Conservation (phyloP, 1,140 invertebrate genomes). For the Aphaenogaster rudis region DNA sequence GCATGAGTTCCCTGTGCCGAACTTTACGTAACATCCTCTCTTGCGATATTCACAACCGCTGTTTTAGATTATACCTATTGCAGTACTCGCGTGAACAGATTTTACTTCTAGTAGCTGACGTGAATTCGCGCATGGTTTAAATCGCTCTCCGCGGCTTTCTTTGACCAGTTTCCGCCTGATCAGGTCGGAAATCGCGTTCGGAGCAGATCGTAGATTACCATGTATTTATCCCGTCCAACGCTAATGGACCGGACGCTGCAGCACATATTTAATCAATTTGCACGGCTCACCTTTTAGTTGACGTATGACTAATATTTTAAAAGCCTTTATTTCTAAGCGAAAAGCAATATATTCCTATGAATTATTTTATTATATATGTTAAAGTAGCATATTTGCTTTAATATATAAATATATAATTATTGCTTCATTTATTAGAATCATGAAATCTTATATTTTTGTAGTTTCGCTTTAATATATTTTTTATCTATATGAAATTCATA, state of each 20-base stretch:
- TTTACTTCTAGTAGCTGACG: slow-evolving; percentile 11
- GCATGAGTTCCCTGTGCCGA: slow-evolving; percentile 69
- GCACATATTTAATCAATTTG: slow-evolving; percentile 57
- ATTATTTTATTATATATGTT: not conserved
- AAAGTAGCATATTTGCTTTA: not conserved
- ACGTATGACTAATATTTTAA: slow-evolving; percentile 4
- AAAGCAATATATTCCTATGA: not conserved
- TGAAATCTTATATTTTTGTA: not conserved
- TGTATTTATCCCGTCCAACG: not conserved
- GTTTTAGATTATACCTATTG: slow-evolving; percentile 62
- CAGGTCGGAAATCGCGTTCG: slow-evolving; percentile 49
- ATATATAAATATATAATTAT: not conserved
- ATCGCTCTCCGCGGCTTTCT: slow-evolving; percentile 51
- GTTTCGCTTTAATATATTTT: not conserved
- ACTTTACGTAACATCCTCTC: slow-evolving; percentile 82
- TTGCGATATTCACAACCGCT: slow-evolving; percentile 75
- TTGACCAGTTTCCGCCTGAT: slow-evolving; percentile 60
- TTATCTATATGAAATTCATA: not conserved
- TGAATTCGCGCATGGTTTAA: slow-evolving; percentile 51
- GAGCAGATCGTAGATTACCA: slow-evolving; percentile 22
- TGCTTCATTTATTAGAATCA: not conserved
- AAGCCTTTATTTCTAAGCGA: not conserved
- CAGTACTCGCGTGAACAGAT: slow-evolving; percentile 56
- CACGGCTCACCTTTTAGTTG: slow-evolving; percentile 11
- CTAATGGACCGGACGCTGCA: slow-evolving; percentile 23